These are phyloP conservation scores for Coelopa frigida DNA, from an alignment of 1,140 invertebrate genomes.

Conservation along the genomic window DNA sequence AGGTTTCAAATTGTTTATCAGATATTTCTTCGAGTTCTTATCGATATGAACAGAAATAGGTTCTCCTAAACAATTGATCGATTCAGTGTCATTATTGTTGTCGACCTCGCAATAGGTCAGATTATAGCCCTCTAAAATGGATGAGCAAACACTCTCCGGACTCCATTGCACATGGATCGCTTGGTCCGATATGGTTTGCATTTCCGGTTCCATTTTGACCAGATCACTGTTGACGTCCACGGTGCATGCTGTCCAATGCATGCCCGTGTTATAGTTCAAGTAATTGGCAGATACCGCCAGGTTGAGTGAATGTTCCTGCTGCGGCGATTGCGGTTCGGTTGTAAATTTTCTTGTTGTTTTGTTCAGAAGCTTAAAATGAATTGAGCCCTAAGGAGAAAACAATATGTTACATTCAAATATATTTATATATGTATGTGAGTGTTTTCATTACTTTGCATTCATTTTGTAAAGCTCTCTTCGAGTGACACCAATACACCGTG, in stretches of 20 bases:
- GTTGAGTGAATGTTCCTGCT: conserved; percentile 19
- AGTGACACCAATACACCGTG: conserved; percentile 36
- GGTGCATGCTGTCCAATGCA: conserved; percentile 34
- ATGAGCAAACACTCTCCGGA: conserved; percentile 25
- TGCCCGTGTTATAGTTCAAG: conserved; percentile 24
- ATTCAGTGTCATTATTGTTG: not conserved
- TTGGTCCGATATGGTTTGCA: conserved; percentile 18
- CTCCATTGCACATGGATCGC: conserved; percentile 31
- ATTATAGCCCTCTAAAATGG: conserved; percentile 32
- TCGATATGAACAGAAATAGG: not conserved
- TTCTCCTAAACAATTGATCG: conserved; percentile 1
- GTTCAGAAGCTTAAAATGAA: conserved; percentile 26
- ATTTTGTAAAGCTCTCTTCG: conserved; percentile 21
- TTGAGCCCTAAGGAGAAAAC: conserved; percentile 10
- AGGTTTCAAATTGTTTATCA: conserved; percentile 6
- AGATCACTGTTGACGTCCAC: conserved; percentile 29
- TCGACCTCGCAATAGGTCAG: conserved; percentile 29
- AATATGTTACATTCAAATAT: not conserved
- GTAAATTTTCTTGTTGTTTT: conserved; percentile 19
- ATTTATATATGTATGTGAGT: not conserved
- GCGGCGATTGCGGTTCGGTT: conserved; percentile 7
- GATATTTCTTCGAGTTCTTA: conserved; percentile 10
- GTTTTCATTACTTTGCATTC: conserved; percentile 24
- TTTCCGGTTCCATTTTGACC: conserved; percentile 32
- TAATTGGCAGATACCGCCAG: conserved; percentile 40